A percentile compares a stretch with the other conserved stretches of the same genome.
Conservation (phyloP, 2,113 vertebrate species). For the Pungitius pungitius region DNA sequence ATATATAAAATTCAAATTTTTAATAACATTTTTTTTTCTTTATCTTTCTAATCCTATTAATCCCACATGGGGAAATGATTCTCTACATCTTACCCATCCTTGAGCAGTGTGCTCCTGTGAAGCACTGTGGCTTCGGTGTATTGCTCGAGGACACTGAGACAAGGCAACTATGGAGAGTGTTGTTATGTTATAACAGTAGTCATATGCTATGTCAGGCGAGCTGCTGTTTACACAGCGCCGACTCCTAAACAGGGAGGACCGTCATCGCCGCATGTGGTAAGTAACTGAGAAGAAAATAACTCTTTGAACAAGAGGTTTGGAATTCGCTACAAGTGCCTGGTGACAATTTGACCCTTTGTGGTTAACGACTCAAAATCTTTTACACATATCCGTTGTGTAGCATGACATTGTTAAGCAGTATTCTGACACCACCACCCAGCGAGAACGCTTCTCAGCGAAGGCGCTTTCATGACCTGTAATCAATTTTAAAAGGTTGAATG, state of each 20-base stretch:
- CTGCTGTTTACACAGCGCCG: no score
- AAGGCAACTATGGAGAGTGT: no score
- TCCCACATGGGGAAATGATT: no score
- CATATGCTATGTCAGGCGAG: not conserved
- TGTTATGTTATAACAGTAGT: no score
- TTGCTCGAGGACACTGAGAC: no score
- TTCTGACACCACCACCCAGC: not conserved
- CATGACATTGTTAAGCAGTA: conserved; percentile 48
- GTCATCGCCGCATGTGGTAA: not conserved
- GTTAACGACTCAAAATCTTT: conserved; percentile 51
- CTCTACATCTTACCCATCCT: no score
- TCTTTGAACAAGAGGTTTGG: not conserved
- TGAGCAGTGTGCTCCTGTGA: no score
- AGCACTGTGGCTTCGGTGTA: no score
- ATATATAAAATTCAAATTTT: no score
- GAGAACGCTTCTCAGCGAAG: conserved; percentile 39
- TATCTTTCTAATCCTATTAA: no score
- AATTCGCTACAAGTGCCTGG: conserved; percentile 12
- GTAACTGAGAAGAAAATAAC: conserved; percentile 33
- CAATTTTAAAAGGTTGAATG: conserved; percentile 71
- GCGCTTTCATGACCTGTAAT: conserved; percentile 62
- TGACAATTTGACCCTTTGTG: conserved; percentile 19
- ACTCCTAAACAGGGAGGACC: not conserved
- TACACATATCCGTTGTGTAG: conserved; percentile 45
- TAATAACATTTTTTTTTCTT: no score